Evolutionary conservation across 1,140 invertebrate genomes (phyloP), one percentile per base, ranked within the genome.

Genomic region (Pseudachorutes palmiensis): DNA sequence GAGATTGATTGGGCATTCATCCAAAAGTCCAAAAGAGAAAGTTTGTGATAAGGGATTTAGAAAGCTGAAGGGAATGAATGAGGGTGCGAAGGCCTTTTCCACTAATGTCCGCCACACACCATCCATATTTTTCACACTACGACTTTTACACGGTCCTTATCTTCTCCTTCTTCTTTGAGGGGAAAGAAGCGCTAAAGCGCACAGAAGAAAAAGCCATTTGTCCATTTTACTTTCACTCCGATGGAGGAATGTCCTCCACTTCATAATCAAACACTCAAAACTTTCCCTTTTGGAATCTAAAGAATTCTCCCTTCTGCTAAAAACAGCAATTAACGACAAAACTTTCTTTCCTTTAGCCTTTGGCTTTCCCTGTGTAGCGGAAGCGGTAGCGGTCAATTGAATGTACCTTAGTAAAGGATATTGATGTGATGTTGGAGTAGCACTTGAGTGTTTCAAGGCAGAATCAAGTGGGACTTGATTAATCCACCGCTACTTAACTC

Each of bases 1-100:
- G 5, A 55, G 51, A 24, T 55, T 55, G 51, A 55, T 55, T 55
- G 51, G 24, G 51, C 51, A 55, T 55, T 55, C 51, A 55, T 55
- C 14, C 51, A 26, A 55, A 45, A 45, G 19, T 45, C 9, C 9
- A 45, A 45, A 45, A 45, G 51, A 24, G 51, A 55, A 55, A 55
- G 24, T 55, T 55, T 12, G 51, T 5, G 24, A 16, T 55, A 16
- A 24, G 24, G 51, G 24, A 55, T 55, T 55, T 55, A 12, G 51
- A 55, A 45, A 45, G 36, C 19, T 9, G 36, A 45, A 45, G 36
- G 9, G 51, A 16, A 22, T 55, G 51, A 55, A 55, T 55, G 51
- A 22, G 51, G 24, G 3, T 14, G 9, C 24, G 9, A 55, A 55
- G 9, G 24, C 24, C 24, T 55, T 55, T 14, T 55, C 24, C 51